Conservation (phyloP, 2,888 invertebrate species). For the Erannis defoliaria region DNA sequence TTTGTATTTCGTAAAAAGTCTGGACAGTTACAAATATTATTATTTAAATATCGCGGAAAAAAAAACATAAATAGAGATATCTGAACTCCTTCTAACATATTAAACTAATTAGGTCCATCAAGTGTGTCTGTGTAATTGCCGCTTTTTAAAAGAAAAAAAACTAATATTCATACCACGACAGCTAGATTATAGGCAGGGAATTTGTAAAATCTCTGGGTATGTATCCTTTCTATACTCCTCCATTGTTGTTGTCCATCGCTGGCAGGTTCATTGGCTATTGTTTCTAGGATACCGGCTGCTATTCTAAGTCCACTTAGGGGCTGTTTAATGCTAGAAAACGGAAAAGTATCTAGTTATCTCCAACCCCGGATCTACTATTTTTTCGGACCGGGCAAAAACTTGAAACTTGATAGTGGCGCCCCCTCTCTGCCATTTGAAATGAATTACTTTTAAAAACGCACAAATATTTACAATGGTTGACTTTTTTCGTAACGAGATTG, state of each 20-base stretch:
- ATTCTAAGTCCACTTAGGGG: slow-evolving; percentile 48
- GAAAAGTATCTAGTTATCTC: neutral
- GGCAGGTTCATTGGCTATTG: slow-evolving; percentile 37
- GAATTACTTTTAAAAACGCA: too few species aligned
- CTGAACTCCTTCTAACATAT: too few species aligned
- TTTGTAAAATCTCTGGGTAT: slow-evolving; percentile 63
- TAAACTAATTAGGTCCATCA: too few species aligned
- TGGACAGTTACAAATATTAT: too few species aligned
- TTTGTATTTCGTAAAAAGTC: too few species aligned
- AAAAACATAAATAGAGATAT: too few species aligned
- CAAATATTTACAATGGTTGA: too few species aligned
- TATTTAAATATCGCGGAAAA: too few species aligned
- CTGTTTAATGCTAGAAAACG: slow-evolving; percentile 47
- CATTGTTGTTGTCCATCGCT: slow-evolving; percentile 58
- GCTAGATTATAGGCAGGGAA: slow-evolving; percentile 67
- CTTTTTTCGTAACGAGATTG: too few species aligned
- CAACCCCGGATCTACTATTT: neutral
- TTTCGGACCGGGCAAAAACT: neutral
- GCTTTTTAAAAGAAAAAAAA: neutral
- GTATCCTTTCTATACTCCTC: slow-evolving; percentile 56
- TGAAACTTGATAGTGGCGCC: too few species aligned
- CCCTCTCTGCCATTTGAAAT: too few species aligned
- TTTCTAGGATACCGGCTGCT: slow-evolving; percentile 57
- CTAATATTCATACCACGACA: slow-evolving; percentile 56
- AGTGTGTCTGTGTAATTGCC: neutral